Conservation (phyloP, 2,888 invertebrate species). For the Cephalotes varians region DNA sequence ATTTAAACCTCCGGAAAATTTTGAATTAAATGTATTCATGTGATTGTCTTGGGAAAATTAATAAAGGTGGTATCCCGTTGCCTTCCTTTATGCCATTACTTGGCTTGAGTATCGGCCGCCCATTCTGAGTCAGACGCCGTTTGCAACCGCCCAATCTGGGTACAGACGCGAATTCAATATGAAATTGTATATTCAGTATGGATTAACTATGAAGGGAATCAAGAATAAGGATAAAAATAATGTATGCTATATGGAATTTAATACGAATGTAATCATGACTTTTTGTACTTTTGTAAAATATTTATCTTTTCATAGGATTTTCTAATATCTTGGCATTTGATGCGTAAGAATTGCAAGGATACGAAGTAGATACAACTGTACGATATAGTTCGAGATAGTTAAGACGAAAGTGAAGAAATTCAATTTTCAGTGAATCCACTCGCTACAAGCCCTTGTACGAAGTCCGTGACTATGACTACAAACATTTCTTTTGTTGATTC, state of each 20-base stretch:
- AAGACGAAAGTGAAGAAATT: slow-evolving; percentile 65
- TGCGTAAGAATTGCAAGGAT: not conserved
- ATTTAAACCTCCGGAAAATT: no score
- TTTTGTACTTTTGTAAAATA: not conserved
- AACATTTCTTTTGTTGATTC: not conserved
- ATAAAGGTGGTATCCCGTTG: no score
- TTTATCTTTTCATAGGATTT: not conserved
- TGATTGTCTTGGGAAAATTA: no score
- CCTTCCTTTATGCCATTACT: no score
- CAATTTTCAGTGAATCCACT: slow-evolving; percentile 63
- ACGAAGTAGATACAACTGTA: not conserved
- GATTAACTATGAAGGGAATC: not conserved
- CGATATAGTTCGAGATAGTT: not conserved
- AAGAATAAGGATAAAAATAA: not conserved
- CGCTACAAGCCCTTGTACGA: no score
- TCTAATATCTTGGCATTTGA: not conserved
- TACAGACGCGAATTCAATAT: no score
- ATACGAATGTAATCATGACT: not conserved
- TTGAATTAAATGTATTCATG: no score
- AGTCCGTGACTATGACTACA: not conserved
- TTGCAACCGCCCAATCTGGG: no score
- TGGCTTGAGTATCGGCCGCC: no score
- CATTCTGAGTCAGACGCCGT: no score
- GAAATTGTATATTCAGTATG: no score
- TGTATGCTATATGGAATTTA: not conserved